Percentiles rank a stretch among this genome's conserved stretches.
These are phyloP conservation scores for Metaphire vulgaris DNA, from an alignment of 1,140 invertebrate genomes.

Conservation along the genomic window DNA sequence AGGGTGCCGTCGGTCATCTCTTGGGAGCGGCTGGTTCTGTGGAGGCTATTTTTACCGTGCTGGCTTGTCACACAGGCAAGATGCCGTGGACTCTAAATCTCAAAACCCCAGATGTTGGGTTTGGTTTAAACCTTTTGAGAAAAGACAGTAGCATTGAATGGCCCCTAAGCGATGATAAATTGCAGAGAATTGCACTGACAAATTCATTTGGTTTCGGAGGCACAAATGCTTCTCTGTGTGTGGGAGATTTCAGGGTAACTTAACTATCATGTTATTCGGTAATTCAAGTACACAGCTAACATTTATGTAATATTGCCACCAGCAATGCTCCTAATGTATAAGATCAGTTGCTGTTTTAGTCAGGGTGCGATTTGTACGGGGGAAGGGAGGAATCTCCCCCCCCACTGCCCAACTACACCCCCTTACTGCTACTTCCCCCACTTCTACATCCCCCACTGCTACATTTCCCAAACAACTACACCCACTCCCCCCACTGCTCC, in stretches of 20 bases:
- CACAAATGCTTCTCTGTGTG: slow-evolving; percentile 85
- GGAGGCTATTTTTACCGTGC: slow-evolving; percentile 76
- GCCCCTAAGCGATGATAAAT: slow-evolving; percentile 40
- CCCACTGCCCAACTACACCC: too few species aligned
- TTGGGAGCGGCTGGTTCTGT: slow-evolving; percentile 89
- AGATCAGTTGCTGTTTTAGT: too few species aligned
- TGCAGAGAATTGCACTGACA: slow-evolving; percentile 72
- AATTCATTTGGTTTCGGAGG: slow-evolving; percentile 99
- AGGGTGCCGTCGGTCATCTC: slow-evolving; percentile 90
- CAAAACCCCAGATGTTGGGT: slow-evolving; percentile 58
- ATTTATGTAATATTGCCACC: too few species aligned
- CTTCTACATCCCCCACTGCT: too few species aligned
- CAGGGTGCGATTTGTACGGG: too few species aligned
- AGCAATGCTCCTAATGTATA: too few species aligned
- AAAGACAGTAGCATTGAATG: slow-evolving; percentile 58
- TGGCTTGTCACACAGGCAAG: slow-evolving; percentile 66
- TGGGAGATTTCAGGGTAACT: slow-evolving; percentile 44
- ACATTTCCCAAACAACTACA: too few species aligned
- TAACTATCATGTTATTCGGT: slow-evolving; percentile 1
- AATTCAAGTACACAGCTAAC: too few species aligned
- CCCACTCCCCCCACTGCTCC: too few species aligned
- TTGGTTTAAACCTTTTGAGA: slow-evolving; percentile 66
- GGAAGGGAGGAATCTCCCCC: too few species aligned
- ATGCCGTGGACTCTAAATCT: slow-evolving; percentile 90
- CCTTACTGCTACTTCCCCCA: too few species aligned